phyloP scores from a whole-genome alignment of 2,797 vertebrate species.

The Phataginus tetradactyla region DNA sequence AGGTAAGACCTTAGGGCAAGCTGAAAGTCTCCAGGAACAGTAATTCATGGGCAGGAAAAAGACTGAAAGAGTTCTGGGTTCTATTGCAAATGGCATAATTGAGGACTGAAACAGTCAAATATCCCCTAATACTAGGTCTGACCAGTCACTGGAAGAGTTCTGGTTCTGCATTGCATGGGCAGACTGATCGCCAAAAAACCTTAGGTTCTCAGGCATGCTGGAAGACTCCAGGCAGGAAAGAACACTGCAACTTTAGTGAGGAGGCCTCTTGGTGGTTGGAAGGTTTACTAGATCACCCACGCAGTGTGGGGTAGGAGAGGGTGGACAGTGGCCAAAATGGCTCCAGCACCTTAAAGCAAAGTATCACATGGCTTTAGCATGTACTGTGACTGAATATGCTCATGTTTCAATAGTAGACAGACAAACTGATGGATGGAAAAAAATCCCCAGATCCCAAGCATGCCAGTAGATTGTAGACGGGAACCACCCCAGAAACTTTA shows the following conservation, averaged over 20 bases:
- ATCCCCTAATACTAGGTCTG: not conserved
- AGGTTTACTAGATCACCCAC: not conserved
- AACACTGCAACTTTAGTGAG: not conserved
- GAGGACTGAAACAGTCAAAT: not conserved
- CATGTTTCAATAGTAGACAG: not conserved
- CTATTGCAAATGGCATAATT: not conserved
- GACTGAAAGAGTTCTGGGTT: not conserved
- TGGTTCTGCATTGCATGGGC: not conserved
- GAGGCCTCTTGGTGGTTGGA: not conserved
- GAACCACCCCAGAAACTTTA: not conserved
- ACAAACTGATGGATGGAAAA: not conserved
- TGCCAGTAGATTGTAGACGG: not conserved
- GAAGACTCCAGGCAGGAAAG: not conserved
- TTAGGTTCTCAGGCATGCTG: not conserved
- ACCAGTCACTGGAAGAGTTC: not conserved
- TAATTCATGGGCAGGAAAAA: not conserved
- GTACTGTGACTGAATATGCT: not conserved
- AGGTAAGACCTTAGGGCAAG: not conserved
- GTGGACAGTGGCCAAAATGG: not conserved
- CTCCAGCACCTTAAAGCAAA: not conserved
- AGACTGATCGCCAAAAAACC: not conserved
- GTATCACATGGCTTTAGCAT: not conserved
- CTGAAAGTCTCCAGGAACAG: not conserved
- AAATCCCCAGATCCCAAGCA: not conserved
- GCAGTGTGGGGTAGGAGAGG: fast-evolving